Evolutionary conservation across 2,888 invertebrate species (phyloP), one percentile per base, ranked within the genome.

Genomic region (Drosophila kokeensis): DNA sequence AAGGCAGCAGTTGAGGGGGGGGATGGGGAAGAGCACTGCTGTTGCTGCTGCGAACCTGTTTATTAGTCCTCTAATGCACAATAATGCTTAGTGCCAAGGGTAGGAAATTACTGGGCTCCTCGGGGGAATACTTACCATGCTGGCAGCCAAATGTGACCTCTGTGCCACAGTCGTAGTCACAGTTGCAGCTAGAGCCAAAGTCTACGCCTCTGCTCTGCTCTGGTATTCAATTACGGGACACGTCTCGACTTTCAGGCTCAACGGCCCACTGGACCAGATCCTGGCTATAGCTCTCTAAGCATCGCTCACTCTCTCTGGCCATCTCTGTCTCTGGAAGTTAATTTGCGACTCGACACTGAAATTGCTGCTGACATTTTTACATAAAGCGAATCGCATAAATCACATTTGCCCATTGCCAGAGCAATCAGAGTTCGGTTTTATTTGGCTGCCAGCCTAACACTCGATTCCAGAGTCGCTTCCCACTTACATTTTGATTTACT

Each of bases 31-130:
- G 53, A 42, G 54, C 29, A 40, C 48, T 32, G 75, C 49, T 62
- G 59, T 15, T 58, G 57, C 34, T 64, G 61, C 76, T 91, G 92
- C 83, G 91, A 92, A 92, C 91, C 92, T 92, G 92, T 92, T 92
- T 92, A 92, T 92, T 92, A 91, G 92, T 86, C 87, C 87, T 83
- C 91, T 92, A 92, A 92, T 92, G 91, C 90, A 91, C 88, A 90
- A 89, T 90, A 91, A 92, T 92, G 82, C 91, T 90, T 86, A 89
- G 83, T 88, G 91, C 83, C 85, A 78, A 81, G 91, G 92, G 90
- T 89, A 89, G 84, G 63, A 90, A 87, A 91, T 90, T 87, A 87
- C 85, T 90, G 74, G 83, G 78, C 69, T 84, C 89, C 92, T 82
- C 66, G 45, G 87, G 92, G 92, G 92, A 92, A 88, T 92, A 87